Evolutionary conservation across 1,140 invertebrate species (phyloP).

Genomic region (Tachypleus tridentatus): DNA sequence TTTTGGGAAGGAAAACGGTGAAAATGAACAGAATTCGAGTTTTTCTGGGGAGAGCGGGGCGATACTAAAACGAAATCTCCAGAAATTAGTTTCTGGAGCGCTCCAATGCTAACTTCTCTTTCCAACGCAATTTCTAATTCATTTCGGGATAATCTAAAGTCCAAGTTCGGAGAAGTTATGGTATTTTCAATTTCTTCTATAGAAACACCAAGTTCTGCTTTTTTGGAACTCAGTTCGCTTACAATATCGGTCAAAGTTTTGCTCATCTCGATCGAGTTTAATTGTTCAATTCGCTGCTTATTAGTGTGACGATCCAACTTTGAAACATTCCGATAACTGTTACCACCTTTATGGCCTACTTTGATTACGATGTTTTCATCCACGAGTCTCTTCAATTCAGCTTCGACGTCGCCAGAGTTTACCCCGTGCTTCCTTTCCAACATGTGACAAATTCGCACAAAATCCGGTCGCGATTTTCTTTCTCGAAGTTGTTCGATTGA

Average conservation of each 20-base stretch:
- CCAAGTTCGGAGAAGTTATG: slow-evolving; percentile 18
- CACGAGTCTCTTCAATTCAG: slow-evolving; percentile 57
- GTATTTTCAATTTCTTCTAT: slow-evolving; percentile 27
- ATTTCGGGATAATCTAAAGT: slow-evolving; percentile 19
- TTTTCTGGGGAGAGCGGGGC: too few species aligned
- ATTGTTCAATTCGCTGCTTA: slow-evolving; percentile 18
- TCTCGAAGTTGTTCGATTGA: slow-evolving; percentile 68
- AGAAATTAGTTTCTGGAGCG: too few species aligned
- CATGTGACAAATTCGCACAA: slow-evolving; percentile 67
- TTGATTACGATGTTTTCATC: slow-evolving; percentile 62
- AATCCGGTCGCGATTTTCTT: slow-evolving; percentile 67
- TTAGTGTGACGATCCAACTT: slow-evolving; percentile 38
- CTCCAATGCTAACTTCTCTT: slow-evolving; percentile 24
- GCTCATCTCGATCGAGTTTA: slow-evolving; percentile 29
- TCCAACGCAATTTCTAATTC: slow-evolving; percentile 28
- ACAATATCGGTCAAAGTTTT: slow-evolving; percentile 29
- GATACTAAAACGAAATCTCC: too few species aligned
- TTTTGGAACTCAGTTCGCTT: slow-evolving; percentile 13
- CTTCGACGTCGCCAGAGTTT: slow-evolving; percentile 53
- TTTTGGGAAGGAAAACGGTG: too few species aligned
- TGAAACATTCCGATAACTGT: slow-evolving; percentile 63
- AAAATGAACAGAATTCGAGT: too few species aligned
- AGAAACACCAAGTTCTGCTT: slow-evolving; percentile 17
- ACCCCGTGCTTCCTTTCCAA: slow-evolving; percentile 57
- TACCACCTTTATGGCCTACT: slow-evolving; percentile 74